A percentile compares a stretch with the other conserved stretches of the same genome.
Evolutionary conservation across 2,888 invertebrate genomes (phyloP).

Genomic region (Drosophila ezoana): DNA sequence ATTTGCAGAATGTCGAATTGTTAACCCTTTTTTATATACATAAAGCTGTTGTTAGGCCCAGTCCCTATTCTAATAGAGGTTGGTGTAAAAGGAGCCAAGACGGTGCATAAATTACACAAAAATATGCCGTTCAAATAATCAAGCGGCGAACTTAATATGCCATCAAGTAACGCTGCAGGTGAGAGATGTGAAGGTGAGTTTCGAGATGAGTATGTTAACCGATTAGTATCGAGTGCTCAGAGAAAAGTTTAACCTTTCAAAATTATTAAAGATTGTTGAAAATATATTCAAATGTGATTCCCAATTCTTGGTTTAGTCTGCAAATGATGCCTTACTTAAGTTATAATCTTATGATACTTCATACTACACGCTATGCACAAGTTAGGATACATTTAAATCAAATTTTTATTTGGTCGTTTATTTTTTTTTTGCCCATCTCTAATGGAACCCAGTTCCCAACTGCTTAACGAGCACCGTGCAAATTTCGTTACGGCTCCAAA

Average conservation of each 20-base stretch:
- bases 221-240: constrained; percentile 20
- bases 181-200: constrained; percentile 2
- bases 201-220: constrained; percentile 6
- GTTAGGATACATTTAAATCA: too few relatives aligned
- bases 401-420: not conserved
- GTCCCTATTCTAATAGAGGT: constrained; percentile 20
- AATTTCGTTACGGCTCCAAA: constrained; percentile 37
- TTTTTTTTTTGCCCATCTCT: constrained; percentile 34
- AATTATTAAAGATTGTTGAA: too few relatives aligned
- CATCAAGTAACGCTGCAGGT: constrained; percentile 58
- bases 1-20: constrained; percentile 72
- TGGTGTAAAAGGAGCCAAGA: constrained; percentile 25
- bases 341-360: too few relatives aligned
- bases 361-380: too few relatives aligned
- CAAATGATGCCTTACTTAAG: too few relatives aligned
- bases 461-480: constrained; percentile 49
- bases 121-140: constrained; percentile 70
- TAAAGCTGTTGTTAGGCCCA: constrained; percentile 20
- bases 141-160: constrained; percentile 80
- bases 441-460: constrained; percentile 19
- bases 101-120: constrained; percentile 70
- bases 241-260: too few relatives aligned
- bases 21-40: constrained; percentile 65
- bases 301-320: too few relatives aligned
- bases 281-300: too few relatives aligned